A percentile compares a stretch with the other conserved stretches of the same genome.
Evolutionary conservation across 2,113 vertebrate species (phyloP).

Genomic region (Chaetodon trifascialis): DNA sequence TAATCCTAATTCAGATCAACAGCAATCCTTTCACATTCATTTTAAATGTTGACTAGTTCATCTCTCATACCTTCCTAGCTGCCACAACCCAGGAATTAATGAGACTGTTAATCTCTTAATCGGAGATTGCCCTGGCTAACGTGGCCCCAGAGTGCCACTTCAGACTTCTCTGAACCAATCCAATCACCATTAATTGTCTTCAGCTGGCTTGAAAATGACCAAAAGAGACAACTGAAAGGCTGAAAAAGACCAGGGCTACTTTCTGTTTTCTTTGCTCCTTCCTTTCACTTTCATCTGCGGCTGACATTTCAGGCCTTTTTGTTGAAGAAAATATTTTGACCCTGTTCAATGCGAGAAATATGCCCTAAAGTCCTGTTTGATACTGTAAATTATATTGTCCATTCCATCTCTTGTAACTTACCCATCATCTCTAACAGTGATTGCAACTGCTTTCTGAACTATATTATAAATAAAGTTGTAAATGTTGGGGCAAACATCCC

Average conservation of each 20-base stretch:
- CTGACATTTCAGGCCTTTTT: neutral
- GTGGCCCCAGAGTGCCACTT: constrained; percentile 58
- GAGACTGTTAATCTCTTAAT: constrained; percentile 76
- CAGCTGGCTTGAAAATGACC: constrained; percentile 58
- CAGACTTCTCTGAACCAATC: constrained; percentile 49
- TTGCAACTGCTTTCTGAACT: no score
- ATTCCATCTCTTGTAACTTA: no score
- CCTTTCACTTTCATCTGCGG: neutral
- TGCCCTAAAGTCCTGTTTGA: no score
- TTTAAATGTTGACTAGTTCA: constrained; percentile 20
- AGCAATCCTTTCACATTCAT: constrained; percentile 23
- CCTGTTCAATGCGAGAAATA: no score
- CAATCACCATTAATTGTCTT: constrained; percentile 74
- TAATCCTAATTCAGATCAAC: constrained; percentile 12
- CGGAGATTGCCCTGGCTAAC: constrained; percentile 64
- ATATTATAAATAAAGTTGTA: no score
- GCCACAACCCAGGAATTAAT: constrained; percentile 65
- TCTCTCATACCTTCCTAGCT: constrained; percentile 20
- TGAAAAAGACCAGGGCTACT: constrained; percentile 15
- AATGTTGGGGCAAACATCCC: neutral
- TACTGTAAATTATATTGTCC: no score
- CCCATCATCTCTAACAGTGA: no score
- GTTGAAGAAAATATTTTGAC: neutral
- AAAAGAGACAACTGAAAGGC: constrained; percentile 66
- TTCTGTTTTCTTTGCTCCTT: constrained; percentile 3